Evolutionary conservation across 2,113 vertebrate species (phyloP).

Genomic region (Oreotrochilus melanogaster): DNA sequence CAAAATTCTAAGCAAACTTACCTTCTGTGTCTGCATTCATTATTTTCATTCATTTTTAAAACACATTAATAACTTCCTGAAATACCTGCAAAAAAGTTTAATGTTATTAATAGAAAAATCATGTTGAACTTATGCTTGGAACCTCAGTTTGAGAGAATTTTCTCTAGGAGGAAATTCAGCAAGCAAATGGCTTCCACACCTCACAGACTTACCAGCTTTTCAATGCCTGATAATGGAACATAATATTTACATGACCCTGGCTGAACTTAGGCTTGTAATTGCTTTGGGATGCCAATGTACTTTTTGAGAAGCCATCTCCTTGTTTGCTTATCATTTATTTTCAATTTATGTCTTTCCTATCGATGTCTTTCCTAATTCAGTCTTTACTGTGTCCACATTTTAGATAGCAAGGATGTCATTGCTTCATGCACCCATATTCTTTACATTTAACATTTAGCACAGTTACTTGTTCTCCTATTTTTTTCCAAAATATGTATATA

Average conservation of each 20-base stretch:
- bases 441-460: neutral
- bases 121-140: neutral
- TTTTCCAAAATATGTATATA: neutral
- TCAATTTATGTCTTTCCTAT: neutral
- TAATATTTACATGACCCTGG: neutral
- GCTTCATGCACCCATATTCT: neutral
- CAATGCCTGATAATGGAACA: neutral
- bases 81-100: neutral
- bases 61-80: neutral
- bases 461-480: neutral
- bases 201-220: neutral
- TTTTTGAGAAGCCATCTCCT: neutral
- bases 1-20: neutral
- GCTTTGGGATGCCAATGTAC: neutral
- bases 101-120: neutral
- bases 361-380: neutral
- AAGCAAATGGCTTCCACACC: neutral
- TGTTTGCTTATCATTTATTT: neutral
- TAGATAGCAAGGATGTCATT: neutral
- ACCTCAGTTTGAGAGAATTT: neutral
- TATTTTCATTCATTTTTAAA: conserved; percentile 2
- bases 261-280: neutral
- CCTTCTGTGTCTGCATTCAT: neutral
- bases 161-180: neutral
- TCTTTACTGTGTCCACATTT: neutral